These are phyloP conservation scores for Dryas iulia DNA, from an alignment of 1,140 invertebrate genomes.

Conservation along the genomic window DNA sequence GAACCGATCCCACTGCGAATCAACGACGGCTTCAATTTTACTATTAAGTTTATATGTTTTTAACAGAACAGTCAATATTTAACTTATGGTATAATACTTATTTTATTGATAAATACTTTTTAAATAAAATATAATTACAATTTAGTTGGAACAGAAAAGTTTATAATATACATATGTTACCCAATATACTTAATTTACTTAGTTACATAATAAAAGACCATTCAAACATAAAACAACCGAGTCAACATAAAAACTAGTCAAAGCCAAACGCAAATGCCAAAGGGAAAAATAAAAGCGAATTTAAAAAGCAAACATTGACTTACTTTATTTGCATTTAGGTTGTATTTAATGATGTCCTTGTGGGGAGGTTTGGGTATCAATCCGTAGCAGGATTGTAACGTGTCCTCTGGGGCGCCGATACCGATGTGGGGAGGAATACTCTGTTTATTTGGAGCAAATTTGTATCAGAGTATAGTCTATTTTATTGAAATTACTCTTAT, in stretches of 20 bases:
- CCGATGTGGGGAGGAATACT: constrained; percentile 84
- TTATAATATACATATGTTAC: too few species aligned
- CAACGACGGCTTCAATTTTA: too few species aligned
- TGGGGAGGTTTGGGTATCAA: constrained; percentile 85
- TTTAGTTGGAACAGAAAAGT: too few species aligned
- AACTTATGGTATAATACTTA: too few species aligned
- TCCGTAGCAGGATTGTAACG: constrained; percentile 84
- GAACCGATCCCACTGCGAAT: too few species aligned
- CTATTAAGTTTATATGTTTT: too few species aligned
- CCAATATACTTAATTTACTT: too few species aligned
- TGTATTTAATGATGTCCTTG: constrained; percentile 84
- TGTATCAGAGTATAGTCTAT: background rate
- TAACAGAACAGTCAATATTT: too few species aligned
- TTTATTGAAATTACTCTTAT: background rate
- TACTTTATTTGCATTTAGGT: constrained; percentile 83
- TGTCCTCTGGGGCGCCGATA: constrained; percentile 88
- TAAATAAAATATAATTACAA: too few species aligned
- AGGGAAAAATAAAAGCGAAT: background rate
- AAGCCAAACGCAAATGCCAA: background rate
- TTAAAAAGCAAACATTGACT: constrained; percentile 7
- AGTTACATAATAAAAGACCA: too few species aligned
- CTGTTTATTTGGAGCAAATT: constrained; percentile 38
- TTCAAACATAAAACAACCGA: too few species aligned
- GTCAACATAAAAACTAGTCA: background rate
- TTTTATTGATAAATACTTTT: too few species aligned